phyloP scores from a whole-genome alignment of 2,888 invertebrate genomes.

The Hoplodrina blanda region DNA sequence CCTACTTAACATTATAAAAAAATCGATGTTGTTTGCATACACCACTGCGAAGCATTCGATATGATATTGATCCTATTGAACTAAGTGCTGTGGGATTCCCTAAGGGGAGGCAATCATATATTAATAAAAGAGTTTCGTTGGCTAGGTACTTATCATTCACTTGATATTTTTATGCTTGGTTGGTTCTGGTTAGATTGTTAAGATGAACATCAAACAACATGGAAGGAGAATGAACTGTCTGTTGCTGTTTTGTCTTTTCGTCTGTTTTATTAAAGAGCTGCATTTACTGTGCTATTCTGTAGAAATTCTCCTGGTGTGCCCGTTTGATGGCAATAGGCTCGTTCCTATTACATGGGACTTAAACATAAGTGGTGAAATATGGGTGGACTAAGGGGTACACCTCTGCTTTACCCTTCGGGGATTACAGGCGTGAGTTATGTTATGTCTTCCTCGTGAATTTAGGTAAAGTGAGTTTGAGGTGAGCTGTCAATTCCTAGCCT shows the following conservation, averaged over 20 bases:
- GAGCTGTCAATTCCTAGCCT: no score
- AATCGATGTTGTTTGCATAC: constrained; percentile 24
- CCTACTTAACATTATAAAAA: constrained; percentile 4
- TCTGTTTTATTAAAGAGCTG: no score
- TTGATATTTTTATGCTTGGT: constrained; percentile 3
- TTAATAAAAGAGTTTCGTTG: constrained; percentile 48
- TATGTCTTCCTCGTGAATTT: no score
- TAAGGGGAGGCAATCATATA: constrained; percentile 39
- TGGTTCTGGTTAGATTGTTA: not conserved
- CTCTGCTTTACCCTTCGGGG: no score
- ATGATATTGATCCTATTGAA: constrained; percentile 53
- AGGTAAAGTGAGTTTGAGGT: no score
- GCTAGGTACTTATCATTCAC: constrained; percentile 2
- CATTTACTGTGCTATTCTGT: no score
- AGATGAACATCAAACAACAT: not conserved
- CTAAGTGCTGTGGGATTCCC: constrained; percentile 53
- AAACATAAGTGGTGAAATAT: no score
- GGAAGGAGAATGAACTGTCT: not conserved
- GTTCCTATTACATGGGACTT: no score
- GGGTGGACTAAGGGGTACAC: no score
- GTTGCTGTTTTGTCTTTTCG: not conserved
- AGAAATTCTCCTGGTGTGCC: no score
- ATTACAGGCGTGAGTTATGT: no score
- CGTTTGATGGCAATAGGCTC: no score
- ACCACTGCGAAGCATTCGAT: constrained; percentile 24